phyloP scores from a whole-genome alignment of 2,888 invertebrate species.

The Allygus modestus region DNA sequence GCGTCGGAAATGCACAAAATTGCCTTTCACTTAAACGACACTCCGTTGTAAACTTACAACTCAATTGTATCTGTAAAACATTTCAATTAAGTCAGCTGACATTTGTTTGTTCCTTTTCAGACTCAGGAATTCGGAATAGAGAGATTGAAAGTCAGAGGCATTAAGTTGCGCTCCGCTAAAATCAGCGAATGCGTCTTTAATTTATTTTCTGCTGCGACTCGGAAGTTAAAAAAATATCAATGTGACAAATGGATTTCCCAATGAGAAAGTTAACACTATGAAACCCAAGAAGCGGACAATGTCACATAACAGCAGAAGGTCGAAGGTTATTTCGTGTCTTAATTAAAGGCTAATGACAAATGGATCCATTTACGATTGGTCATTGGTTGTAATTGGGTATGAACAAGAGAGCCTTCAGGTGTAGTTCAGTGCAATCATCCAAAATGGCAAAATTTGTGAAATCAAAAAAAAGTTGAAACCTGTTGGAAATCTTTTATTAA shows the following conservation, averaged over 20 bases:
- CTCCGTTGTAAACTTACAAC: conserved; percentile 7
- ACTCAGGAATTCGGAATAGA: neutral
- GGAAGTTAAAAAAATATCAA: no score
- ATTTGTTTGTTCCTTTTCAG: neutral
- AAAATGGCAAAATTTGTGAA: no score
- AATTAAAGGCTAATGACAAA: conserved; percentile 12
- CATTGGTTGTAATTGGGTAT: conserved; percentile 21
- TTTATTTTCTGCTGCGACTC: no score
- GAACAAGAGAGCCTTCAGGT: neutral
- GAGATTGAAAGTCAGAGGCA: neutral
- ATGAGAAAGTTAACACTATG: no score
- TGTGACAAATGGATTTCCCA: no score
- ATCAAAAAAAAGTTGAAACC: no score
- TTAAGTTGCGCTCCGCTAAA: no score
- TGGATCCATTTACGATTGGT: neutral
- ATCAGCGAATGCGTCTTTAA: no score
- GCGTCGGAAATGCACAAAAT: conserved; percentile 35
- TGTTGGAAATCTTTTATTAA: no score
- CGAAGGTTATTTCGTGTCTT: neutral
- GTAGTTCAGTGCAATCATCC: no score
- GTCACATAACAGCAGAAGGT: conserved; percentile 15
- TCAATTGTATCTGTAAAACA: neutral
- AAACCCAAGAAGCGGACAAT: neutral
- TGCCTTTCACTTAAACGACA: conserved; percentile 34
- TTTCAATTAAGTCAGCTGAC: neutral